Evolutionary conservation across 2,113 vertebrate species (phyloP), one percentile per base, ranked within the genome.

Genomic region (Cyprinodon variegatus): DNA sequence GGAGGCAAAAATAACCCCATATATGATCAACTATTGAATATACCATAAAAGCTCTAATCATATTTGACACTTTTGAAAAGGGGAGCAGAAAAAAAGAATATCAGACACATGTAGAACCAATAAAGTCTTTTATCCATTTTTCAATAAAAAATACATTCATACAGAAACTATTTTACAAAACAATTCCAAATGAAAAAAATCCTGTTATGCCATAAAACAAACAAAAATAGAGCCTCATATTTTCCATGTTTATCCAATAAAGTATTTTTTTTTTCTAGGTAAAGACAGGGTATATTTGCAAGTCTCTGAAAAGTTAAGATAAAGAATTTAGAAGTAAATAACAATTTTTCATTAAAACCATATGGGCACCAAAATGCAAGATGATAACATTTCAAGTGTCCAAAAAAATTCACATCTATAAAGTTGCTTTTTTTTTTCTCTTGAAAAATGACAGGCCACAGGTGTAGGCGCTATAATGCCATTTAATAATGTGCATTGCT

Each of bases 71-170:
- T 45, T 17, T 20, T 67, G 20, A 3, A 0, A 37, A 40, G 66
- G 70, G 41, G 22, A 38, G 65, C 75, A 15, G 86, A 68, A n/a
- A 68, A 76, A 62, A 81, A 73, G 39, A 83, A 85, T 77, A 70
- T 59, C 40, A 84, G 38, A 68, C 91, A 90, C 0, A 11, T 17
- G 88, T 85, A 90, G 93, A 84, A 94, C 95, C 96, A 96, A 96
- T 96, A 96, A 96, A 95, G 95, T 90, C 79, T 89, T 92, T 95
- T 96, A 91, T 97, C 96, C 95, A 96, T 97, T 96, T 97, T 98
- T 95, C 95, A 96, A 97, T 98, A 98, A 97, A 98, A 98, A 98
- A 97, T 98, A 98, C 96, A 98, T 98, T 98, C 96, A 98, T 98
- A 98, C 96, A 98, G 96, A 97, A 97, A 97, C 96, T 97, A 97